phyloP scores from a whole-genome alignment of 2,113 vertebrate genomes.

The human region GRCh38 chrX:7711001-7711500 shows the following conservation, averaged over 20 bases:
- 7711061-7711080: not conserved
- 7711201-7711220: not conserved
- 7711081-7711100: not conserved
- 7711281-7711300: not conserved
- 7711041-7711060: not conserved
- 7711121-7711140: not conserved
- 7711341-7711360: accelerated
- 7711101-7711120: accelerated
- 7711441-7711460: accelerated
- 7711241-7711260: no score
- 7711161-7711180: no score
- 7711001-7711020: not conserved
- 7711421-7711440: accelerated
- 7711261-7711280: no score
- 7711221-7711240: not conserved
- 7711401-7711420: no score
- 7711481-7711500: no score
- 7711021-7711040: not conserved
- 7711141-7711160: not conserved
- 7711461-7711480: accelerated
- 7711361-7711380: not conserved
- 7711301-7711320: not conserved
- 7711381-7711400: accelerated
- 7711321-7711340: accelerated
- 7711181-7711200: not conserved